These are phyloP conservation scores for Orthonychiurus folsomi DNA, from an alignment of 2,888 invertebrate species.

Conservation along the genomic window DNA sequence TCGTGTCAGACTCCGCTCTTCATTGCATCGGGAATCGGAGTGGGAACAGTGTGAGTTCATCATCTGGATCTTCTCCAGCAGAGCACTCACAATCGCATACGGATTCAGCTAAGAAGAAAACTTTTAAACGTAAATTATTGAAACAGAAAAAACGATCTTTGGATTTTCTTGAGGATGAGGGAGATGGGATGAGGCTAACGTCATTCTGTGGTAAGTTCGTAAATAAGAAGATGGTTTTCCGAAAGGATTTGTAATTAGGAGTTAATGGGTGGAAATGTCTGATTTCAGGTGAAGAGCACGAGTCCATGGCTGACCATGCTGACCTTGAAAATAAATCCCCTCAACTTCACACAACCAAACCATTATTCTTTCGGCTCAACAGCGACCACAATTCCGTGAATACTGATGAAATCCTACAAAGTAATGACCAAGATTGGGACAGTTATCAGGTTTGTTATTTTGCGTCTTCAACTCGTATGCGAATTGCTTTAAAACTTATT, in stretches of 20 bases:
- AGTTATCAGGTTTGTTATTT: slow-evolving; percentile 35
- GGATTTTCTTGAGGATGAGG: slow-evolving; percentile 16
- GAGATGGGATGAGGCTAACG: slow-evolving; percentile 21
- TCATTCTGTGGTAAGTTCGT: slow-evolving; percentile 26
- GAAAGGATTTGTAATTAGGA: too few relatives aligned
- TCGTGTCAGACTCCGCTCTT: slow-evolving; percentile 38
- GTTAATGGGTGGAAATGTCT: not conserved
- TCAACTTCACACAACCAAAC: slow-evolving; percentile 4
- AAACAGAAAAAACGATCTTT: slow-evolving; percentile 9
- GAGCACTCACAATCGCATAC: not conserved
- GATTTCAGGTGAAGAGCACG: slow-evolving; percentile 2
- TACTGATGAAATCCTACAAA: slow-evolving; percentile 30
- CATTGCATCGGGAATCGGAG: slow-evolving; percentile 32
- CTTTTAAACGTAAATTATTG: not conserved
- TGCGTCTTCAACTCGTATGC: slow-evolving; percentile 6
- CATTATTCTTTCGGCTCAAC: slow-evolving; percentile 23
- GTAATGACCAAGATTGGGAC: slow-evolving; percentile 39
- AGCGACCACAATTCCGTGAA: slow-evolving; percentile 37
- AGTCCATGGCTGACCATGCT: not conserved
- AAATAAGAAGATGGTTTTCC: too few relatives aligned
- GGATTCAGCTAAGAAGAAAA: not conserved
- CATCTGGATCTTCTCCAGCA: slow-evolving; percentile 7
- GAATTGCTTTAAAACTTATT: not conserved
- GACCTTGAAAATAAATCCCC: slow-evolving; percentile 1
- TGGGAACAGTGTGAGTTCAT: slow-evolving; percentile 29